phyloP scores from a whole-genome alignment of 1,140 invertebrate genomes.

The Cydia splendana region DNA sequence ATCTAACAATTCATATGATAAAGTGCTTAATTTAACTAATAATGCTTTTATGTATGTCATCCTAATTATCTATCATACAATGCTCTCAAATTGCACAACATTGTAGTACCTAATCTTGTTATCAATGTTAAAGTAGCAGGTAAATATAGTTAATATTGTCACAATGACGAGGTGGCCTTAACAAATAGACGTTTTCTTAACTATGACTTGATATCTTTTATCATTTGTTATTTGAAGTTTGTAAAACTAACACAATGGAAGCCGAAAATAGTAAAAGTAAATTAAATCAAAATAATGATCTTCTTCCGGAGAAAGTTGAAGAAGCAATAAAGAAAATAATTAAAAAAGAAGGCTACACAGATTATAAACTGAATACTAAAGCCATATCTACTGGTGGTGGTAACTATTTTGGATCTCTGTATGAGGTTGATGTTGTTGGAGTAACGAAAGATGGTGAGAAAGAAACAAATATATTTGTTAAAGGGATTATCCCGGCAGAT shows the following conservation, averaged over 20 bases:
- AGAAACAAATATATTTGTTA: constrained; percentile 57
- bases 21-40: too few relatives aligned
- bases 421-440: constrained; percentile 52
- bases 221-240: background rate
- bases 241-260: background rate
- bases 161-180: too few relatives aligned
- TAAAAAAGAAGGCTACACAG: constrained; percentile 43
- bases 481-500: constrained; percentile 42
- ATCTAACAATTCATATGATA: too few relatives aligned
- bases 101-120: too few relatives aligned
- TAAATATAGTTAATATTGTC: too few relatives aligned
- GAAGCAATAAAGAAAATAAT: constrained; percentile 42
- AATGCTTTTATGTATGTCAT: too few relatives aligned
- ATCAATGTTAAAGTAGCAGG: too few relatives aligned
- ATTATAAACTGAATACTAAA: constrained; percentile 40
- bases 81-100: too few relatives aligned
- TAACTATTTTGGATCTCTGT: constrained; percentile 53
- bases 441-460: constrained; percentile 43
- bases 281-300: background rate
- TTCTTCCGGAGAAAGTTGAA: constrained; percentile 39
- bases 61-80: too few relatives aligned
- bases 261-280: background rate
- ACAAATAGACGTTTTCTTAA: too few relatives aligned
- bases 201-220: background rate
- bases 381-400: constrained; percentile 49